Evolutionary conservation across 2,797 vertebrate genomes (phyloP), one percentile per base, ranked within the genome.

Genomic region (Apogon talboti): DNA sequence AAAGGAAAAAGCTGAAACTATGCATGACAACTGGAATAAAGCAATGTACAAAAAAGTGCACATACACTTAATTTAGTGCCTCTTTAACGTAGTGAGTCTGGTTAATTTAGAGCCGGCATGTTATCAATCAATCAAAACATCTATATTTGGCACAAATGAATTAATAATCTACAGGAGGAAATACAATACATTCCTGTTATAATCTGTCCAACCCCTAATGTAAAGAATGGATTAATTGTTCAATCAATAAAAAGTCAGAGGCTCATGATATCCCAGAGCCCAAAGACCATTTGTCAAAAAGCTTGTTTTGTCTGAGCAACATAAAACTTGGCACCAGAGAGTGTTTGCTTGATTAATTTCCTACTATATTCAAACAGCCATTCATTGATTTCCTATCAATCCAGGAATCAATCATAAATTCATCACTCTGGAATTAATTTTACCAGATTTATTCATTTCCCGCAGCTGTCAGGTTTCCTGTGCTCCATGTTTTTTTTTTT

Each of bases 401-500:
- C 35, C 61, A 49, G 14, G 35, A 52, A 62, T 69, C 45, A 63
- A 28, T 48, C 48, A 57, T 42, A 57, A 56, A 57, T 74, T 49
- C 47, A 66, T 28, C 21, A 14, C 21, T n/a, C 66, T 11, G 1
- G 57, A 57, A 74, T 67, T 12, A 12, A 54, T 69, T 69, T 51
- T 67, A 47, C 40, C 16, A n/a, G 60, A 61, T 42, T 45, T 40
- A 66, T 51, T 33, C 0, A 55, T 64, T 64, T 62, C 30, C 18
- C 10, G 24, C 45, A 57, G 48, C 59, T 48, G 40, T 37, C 47
- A 58, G 38, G 28, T 40, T 60, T 41, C 41, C 18, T 10, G 16
- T 37, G 50, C 30, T 60, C 28, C 33, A 10, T 57, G 65, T 78
- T 78, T 75, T 75, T 66, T 45, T 21, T 21, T 21, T 21, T 21